These are phyloP conservation scores for Stramonita haemastoma DNA, from an alignment of 2,888 invertebrate genomes.

Conservation along the genomic window DNA sequence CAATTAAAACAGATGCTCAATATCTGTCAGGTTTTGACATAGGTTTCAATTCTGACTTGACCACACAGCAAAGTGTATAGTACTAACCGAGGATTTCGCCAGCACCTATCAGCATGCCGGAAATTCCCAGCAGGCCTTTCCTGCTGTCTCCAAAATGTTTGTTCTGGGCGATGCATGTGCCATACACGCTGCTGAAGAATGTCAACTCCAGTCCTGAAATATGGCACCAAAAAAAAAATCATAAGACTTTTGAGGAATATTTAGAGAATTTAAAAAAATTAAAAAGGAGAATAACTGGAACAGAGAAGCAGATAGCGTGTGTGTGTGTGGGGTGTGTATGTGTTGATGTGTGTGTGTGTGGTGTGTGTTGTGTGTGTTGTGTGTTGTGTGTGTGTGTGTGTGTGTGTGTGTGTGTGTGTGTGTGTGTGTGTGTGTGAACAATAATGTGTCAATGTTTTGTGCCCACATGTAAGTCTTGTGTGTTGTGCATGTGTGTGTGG, in stretches of 20 bases:
- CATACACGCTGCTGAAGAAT: constrained; percentile 97
- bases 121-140: constrained; percentile 92
- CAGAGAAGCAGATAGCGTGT: neutral
- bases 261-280: neutral
- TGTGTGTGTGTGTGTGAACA: neutral
- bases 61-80: no score
- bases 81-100: constrained; percentile 93
- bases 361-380: neutral
- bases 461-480: no score
- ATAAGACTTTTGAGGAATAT: neutral
- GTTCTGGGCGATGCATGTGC: constrained; percentile 93
- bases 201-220: constrained; percentile 90
- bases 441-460: no score
- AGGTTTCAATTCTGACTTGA: no score
- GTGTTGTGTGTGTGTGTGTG: neutral
- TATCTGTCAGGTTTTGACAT: no score
- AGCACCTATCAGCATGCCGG: constrained; percentile 94
- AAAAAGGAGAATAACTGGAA: neutral
- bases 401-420: neutral
- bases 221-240: constrained; percentile 32
- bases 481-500: neutral
- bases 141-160: constrained; percentile 84
- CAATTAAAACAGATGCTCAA: no score
- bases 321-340: neutral
- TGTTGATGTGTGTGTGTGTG: neutral